A percentile compares a stretch with the other conserved stretches of the same genome.
Evolutionary conservation across 2,113 vertebrate genomes (phyloP).

Genomic region (Poeciliopsis occidentalis): DNA sequence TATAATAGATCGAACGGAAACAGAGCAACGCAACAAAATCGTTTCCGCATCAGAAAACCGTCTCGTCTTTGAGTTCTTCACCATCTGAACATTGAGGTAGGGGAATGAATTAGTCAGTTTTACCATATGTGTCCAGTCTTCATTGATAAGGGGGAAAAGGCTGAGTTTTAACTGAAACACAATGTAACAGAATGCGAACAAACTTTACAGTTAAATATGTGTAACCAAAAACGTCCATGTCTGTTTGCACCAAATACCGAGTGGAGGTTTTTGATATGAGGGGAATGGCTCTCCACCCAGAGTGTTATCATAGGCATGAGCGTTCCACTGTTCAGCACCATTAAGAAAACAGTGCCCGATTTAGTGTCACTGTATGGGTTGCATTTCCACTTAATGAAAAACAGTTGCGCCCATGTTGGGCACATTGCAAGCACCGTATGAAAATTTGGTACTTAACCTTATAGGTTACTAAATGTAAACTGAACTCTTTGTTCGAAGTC

Average conservation of each 20-base stretch:
- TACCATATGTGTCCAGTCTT: slow-evolving; percentile 24
- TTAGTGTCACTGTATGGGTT: too few species aligned
- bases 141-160: slow-evolving; percentile 8
- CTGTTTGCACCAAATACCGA: background rate
- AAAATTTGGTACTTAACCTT: too few species aligned
- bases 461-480: too few species aligned
- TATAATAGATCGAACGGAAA: background rate
- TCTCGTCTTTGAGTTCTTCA: background rate
- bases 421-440: too few species aligned
- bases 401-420: too few species aligned
- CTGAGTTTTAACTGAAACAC: slow-evolving; percentile 12
- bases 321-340: too few species aligned
- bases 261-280: background rate
- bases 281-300: too few species aligned
- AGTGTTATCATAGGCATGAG: too few species aligned
- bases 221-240: slow-evolving; percentile 1
- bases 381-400: too few species aligned
- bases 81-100: background rate
- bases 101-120: slow-evolving; percentile 41
- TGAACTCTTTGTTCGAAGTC: too few species aligned
- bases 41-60: background rate
- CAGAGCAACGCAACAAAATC: background rate
- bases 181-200: slow-evolving; percentile 8
- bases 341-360: too few species aligned
- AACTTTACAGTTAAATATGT: slow-evolving; percentile 39